phyloP scores from a whole-genome alignment of 2,888 invertebrate species.

The Cantharis rustica region DNA sequence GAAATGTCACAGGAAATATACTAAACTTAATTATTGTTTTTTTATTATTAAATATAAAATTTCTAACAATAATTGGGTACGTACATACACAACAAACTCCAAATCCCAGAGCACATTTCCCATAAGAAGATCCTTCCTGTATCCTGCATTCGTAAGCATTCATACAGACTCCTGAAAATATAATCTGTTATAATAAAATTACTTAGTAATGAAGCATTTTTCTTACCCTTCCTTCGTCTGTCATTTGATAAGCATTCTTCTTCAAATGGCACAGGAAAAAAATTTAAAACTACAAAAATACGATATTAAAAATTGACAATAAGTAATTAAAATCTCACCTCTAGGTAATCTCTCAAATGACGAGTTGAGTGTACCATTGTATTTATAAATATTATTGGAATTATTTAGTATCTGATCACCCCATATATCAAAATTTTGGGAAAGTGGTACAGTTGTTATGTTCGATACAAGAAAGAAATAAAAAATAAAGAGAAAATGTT shows the following conservation, averaged over 20 bases:
- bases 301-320: neutral
- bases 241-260: slow-evolving; percentile 77
- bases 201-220: neutral
- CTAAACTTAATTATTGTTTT: too few species aligned
- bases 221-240: slow-evolving; percentile 64
- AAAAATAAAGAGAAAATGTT: neutral
- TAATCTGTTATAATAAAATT: neutral
- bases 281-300: slow-evolving; percentile 69
- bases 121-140: slow-evolving; percentile 71
- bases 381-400: neutral
- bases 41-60: too few species aligned
- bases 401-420: slow-evolving; percentile 22
- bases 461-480: slow-evolving; percentile 4
- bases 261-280: slow-evolving; percentile 83
- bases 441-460: slow-evolving; percentile 16
- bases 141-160: slow-evolving; percentile 84
- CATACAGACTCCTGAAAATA: slow-evolving; percentile 70
- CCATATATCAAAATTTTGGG: slow-evolving; percentile 42
- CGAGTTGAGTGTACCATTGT: neutral
- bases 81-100: slow-evolving; percentile 87
- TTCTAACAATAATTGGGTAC: slow-evolving; percentile 49
- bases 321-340: slow-evolving; percentile 32
- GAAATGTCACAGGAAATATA: neutral
- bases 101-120: slow-evolving; percentile 81
- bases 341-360: slow-evolving; percentile 37